These are phyloP conservation scores for Cyphomyrus plagiostoma DNA, from an alignment of 2,113 vertebrate genomes.

Conservation along the genomic window DNA sequence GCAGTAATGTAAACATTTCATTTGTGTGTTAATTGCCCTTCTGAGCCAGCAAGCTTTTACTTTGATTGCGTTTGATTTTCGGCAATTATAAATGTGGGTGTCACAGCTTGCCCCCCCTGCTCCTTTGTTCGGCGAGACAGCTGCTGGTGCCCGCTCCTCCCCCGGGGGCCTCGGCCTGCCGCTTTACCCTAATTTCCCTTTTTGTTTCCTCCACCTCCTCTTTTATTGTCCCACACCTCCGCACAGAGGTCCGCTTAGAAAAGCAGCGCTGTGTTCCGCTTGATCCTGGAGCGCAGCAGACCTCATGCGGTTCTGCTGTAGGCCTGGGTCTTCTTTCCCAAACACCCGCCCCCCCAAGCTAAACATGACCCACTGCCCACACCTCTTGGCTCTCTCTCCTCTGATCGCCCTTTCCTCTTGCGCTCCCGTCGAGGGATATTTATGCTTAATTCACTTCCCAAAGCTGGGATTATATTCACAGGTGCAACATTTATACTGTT, in stretches of 20 bases:
- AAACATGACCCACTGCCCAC: not conserved
- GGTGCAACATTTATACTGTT: conserved; percentile 9
- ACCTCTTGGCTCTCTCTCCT: not conserved
- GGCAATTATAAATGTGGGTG: not conserved
- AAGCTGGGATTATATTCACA: conserved; percentile 7
- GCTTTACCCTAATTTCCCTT: not conserved
- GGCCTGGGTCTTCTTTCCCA: not conserved
- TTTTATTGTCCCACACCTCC: not conserved
- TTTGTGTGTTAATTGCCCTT: conserved; percentile 17
- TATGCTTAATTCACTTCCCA: conserved; percentile 21
- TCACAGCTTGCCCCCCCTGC: not conserved
- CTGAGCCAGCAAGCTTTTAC: not conserved
- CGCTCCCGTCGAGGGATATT: not conserved
- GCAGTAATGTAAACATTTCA: conserved; percentile 11
- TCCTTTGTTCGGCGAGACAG: not conserved
- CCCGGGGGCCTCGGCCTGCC: not conserved
- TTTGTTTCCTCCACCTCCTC: not conserved
- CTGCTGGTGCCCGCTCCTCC: not conserved
- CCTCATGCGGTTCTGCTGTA: not conserved
- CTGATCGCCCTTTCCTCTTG: not conserved
- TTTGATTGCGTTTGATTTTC: not conserved
- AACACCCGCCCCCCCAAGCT: not conserved
- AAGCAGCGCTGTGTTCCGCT: not conserved
- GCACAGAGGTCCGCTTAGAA: not conserved
- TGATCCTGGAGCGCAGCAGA: not conserved